Percentiles rank a stretch among this genome's conserved stretches.
phyloP scores from a whole-genome alignment of 92 coral and sea anemone genomes.

The Chrysogorgia sp. region DNA sequence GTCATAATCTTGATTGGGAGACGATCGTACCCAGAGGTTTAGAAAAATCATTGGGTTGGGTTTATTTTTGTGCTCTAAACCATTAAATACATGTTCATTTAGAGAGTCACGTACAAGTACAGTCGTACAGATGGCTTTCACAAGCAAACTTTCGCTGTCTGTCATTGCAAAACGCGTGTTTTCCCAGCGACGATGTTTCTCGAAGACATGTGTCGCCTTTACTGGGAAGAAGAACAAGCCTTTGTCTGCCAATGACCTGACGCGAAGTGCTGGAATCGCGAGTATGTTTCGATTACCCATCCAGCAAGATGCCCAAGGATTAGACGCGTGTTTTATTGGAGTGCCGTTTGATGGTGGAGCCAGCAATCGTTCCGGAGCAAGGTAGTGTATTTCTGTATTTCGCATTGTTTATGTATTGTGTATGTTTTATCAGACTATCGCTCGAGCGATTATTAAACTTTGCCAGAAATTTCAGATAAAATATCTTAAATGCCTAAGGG shows the following conservation, averaged over 20 bases:
- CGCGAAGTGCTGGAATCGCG: slow-evolving; percentile 50
- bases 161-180: neutral
- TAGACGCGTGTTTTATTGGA: slow-evolving; percentile 59
- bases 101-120: neutral
- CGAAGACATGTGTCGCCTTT: neutral
- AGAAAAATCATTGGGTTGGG: too few species aligned
- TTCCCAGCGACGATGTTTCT: neutral
- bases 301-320: slow-evolving; percentile 38
- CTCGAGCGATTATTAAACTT: too few species aligned
- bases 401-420: too few species aligned
- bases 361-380: slow-evolving; percentile 48
- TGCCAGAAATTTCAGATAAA: too few species aligned
- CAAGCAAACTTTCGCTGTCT: neutral
- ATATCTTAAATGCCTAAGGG: too few species aligned
- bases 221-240: slow-evolving; percentile 35
- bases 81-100: too few species aligned
- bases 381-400: slow-evolving; percentile 25
- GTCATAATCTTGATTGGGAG: too few species aligned
- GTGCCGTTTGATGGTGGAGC: slow-evolving; percentile 47
- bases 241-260: slow-evolving; percentile 28
- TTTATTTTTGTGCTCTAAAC: too few species aligned
- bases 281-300: slow-evolving; percentile 52
- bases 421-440: too few species aligned
- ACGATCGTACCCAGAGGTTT: too few species aligned
- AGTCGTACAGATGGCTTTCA: neutral